Conservation (phyloP, 2,888 invertebrate species). For the Torymus tubicola region DNA sequence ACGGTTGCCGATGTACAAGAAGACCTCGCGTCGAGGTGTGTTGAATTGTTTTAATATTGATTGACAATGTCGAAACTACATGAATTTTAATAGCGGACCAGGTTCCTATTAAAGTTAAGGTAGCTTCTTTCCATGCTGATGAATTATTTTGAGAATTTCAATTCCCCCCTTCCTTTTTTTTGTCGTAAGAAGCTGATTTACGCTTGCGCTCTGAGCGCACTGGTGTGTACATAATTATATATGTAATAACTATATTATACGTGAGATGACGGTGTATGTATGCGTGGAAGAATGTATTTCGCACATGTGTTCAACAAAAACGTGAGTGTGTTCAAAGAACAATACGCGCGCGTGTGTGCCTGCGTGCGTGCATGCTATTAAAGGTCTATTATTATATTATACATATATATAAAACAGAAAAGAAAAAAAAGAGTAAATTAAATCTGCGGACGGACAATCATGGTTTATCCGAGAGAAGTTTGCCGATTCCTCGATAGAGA, state of each 20-base stretch:
- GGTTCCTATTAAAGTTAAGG: conserved; percentile 36
- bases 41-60: conserved; percentile 37
- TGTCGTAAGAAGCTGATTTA: neutral
- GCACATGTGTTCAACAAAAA: conserved; percentile 24
- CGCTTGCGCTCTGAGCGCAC: conserved; percentile 47
- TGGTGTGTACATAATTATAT: conserved; percentile 44
- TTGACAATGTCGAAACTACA: conserved; percentile 33
- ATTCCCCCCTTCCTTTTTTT: neutral
- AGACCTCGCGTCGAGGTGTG: conserved; percentile 4
- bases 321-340: conserved; percentile 32
- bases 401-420: too few species aligned
- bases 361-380: too few species aligned
- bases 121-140: conserved; percentile 9
- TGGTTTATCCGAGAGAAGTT: conserved; percentile 44
- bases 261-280: conserved; percentile 21
- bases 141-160: neutral
- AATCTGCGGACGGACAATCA: conserved; percentile 54
- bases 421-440: neutral
- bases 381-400: too few species aligned
- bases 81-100: conserved; percentile 41
- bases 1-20: neutral
- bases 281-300: conserved; percentile 36
- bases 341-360: conserved; percentile 37
- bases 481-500: conserved; percentile 59
- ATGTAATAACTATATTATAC: conserved; percentile 27